Evolutionary conservation across 1,140 invertebrate species (phyloP), one percentile per base, ranked within the genome.

Genomic region (Himalopsyche phryganea): DNA sequence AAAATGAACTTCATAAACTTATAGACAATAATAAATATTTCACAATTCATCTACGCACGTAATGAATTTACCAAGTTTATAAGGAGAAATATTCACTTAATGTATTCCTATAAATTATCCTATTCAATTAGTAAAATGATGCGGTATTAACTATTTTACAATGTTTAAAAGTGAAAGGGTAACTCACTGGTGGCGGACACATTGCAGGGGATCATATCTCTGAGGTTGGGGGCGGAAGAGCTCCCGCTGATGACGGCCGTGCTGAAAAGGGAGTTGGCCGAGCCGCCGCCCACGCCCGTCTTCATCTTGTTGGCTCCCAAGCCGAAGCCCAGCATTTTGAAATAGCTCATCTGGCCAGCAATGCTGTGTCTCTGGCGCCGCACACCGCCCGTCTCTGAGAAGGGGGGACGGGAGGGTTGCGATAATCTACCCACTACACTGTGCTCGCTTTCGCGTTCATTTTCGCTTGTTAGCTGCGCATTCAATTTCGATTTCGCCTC

Each of bases 171-270:
- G n/a, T n/a, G n/a, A n/a, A n/a, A n/a, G n/a, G 23, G 18, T 7
- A 33, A 73, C 81, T 85, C 69, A 90, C 89, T 87, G 68, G 89
- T 86, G 46, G 81, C 83, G 53, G 85, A 83, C 2, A 85, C 81
- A 15, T 85, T 80, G 50, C 80, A 80, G 10, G 89, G 84, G 63
- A 92, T 87, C 83, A 91, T 89, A 71, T 92, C 88, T 65, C 91
- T 85, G 32, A 94, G 82, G 74, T 94, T 93, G 23, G 92, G 92
- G 23, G 92, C 91, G 63, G 90, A 93, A 50, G 90, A 91, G 60
- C 91, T 92, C 23, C 93, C 93, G 68, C 89, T 92, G 71, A 96
- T 96, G 65, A 96, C 92, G 28, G 93, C 93, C 23, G 93, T 96
- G 69, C 89, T 92, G 82, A 96, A 95, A 51, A 96, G 83, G 65